Evolutionary conservation across 2,888 invertebrate species (phyloP).

Genomic region (Pammene aurita): DNA sequence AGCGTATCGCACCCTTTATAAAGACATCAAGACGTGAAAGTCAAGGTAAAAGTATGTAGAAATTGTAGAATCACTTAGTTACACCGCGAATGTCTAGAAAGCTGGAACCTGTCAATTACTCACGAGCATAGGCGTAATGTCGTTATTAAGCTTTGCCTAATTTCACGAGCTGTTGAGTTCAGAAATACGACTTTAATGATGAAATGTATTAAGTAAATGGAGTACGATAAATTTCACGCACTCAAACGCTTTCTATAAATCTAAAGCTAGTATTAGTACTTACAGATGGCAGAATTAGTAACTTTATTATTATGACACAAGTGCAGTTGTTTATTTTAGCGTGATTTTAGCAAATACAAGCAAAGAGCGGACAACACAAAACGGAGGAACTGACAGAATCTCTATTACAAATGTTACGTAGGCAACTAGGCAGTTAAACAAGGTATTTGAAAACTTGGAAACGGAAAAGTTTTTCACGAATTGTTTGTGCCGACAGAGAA

Average conservation of each 20-base stretch:
- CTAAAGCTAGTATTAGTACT: not conserved
- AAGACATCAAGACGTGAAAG: constrained; percentile 23
- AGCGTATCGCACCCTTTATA: constrained; percentile 4
- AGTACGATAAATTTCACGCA: constrained; percentile 6
- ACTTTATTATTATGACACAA: not conserved
- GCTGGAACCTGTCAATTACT: constrained; percentile 24
- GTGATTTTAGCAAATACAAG: no score
- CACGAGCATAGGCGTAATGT: constrained; percentile 13
- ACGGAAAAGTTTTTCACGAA: no score
- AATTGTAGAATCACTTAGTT: constrained; percentile 31
- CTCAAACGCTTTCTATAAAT: constrained; percentile 22
- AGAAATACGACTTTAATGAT: constrained; percentile 28
- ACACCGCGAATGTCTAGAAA: constrained; percentile 34
- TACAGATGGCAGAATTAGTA: not conserved
- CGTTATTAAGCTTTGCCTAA: constrained; percentile 28
- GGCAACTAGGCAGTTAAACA: no score
- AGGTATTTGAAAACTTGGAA: no score
- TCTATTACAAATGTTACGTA: no score
- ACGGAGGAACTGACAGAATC: no score
- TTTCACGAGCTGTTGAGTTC: constrained; percentile 33
- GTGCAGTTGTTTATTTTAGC: not conserved
- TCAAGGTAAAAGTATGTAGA: constrained; percentile 22
- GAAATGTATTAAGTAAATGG: constrained; percentile 21
- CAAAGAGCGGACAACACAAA: no score
- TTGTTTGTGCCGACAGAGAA: no score